Conservation (phyloP, 2,113 vertebrate species). For the Pituophis catenifer region DNA sequence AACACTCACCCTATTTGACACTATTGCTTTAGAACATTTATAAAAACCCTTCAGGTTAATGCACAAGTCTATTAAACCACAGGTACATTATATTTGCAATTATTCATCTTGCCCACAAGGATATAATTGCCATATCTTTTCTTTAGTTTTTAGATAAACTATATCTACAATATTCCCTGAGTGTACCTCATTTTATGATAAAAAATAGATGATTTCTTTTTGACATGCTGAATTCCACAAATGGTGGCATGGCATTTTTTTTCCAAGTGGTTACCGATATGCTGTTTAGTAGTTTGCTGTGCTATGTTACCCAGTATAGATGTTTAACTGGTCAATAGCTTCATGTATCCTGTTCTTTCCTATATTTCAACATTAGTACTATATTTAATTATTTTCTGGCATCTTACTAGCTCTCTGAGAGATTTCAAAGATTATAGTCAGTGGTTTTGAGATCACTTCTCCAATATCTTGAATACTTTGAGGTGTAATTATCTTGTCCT, state of each 20-base stretch:
- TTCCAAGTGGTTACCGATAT: background rate
- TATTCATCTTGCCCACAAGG: background rate
- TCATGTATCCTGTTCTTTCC: background rate
- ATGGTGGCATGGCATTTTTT: background rate
- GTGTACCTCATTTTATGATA: background rate
- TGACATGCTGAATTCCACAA: background rate
- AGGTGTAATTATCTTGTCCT: background rate
- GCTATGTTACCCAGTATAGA: background rate
- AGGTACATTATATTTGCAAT: background rate
- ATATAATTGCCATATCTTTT: background rate
- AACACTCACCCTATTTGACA: background rate
- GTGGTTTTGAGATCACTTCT: background rate
- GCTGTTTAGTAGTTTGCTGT: background rate
- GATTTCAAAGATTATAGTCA: background rate
- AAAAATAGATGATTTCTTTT: background rate
- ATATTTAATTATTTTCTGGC: background rate
- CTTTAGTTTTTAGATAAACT: background rate
- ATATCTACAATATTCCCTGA: background rate
- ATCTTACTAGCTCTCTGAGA: background rate
- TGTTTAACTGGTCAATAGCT: background rate
- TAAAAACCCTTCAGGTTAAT: background rate
- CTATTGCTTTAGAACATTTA: background rate
- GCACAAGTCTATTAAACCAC: background rate
- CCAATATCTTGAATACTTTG: background rate
- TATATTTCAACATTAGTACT: background rate